phyloP scores from a whole-genome alignment of 1,140 invertebrate genomes.

The Trichoplusia ni region DNA sequence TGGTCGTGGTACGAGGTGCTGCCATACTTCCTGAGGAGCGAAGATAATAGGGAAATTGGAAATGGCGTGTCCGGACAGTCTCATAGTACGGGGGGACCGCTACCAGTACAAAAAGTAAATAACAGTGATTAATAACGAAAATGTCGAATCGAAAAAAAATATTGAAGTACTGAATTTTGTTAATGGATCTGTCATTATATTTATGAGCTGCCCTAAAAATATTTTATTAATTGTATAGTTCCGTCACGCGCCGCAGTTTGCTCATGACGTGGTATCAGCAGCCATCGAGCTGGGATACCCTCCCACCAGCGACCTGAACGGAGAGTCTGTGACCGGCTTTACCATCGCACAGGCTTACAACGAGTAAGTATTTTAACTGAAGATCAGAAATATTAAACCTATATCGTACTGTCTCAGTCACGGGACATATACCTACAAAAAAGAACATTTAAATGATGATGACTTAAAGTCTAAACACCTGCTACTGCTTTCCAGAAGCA shows the following conservation, averaged over 20 bases:
- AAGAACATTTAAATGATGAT: too few relatives aligned
- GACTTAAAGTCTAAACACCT: too few relatives aligned
- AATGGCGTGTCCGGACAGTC: conserved; percentile 87
- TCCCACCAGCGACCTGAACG: conserved; percentile 90
- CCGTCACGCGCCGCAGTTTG: conserved; percentile 69
- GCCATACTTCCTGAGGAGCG: conserved; percentile 93
- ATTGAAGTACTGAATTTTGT: too few relatives aligned
- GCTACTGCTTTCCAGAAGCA: too few relatives aligned
- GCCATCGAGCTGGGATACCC: conserved; percentile 74
- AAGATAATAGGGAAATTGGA: conserved; percentile 90
- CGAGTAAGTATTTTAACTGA: conserved; percentile 68
- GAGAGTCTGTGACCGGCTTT: conserved; percentile 92
- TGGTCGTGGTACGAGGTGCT: conserved; percentile 96
- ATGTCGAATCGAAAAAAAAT: neutral
- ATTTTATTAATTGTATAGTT: conserved; percentile 69
- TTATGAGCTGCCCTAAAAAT: too few relatives aligned
- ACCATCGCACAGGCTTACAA: conserved; percentile 93
- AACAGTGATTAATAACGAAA: neutral
- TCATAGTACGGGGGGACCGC: conserved; percentile 88
- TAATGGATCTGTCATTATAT: too few relatives aligned
- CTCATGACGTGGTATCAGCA: conserved; percentile 73
- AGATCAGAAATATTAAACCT: too few relatives aligned
- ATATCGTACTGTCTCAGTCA: too few relatives aligned
- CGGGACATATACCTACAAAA: too few relatives aligned
- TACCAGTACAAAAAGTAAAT: conserved; percentile 84